Conservation (phyloP, 30 jellyfish, hydroid and myxozoan species). For the Chrysaora quinquecirrha region DNA sequence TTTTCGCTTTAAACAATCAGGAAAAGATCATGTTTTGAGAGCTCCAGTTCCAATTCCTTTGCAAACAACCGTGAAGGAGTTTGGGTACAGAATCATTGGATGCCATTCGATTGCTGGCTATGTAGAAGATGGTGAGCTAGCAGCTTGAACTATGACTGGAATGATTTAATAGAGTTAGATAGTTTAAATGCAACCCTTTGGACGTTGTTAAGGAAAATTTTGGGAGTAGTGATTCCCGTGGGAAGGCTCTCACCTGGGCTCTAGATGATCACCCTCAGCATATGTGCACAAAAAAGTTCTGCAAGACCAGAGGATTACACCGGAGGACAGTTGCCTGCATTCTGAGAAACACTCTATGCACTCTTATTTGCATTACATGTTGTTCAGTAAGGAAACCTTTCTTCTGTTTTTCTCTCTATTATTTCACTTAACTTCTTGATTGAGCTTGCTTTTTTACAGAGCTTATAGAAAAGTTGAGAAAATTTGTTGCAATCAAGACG, state of each 20-base stretch:
- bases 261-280: too few species aligned
- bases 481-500: slow-evolving; percentile 61
- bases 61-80: slow-evolving; percentile 65
- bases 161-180: too few species aligned
- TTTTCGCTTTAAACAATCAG: slow-evolving; percentile 44
- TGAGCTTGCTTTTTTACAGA: slow-evolving; percentile 42
- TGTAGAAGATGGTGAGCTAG: slow-evolving; percentile 85
- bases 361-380: neutral
- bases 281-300: too few species aligned
- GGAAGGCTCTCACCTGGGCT: too few species aligned
- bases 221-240: too few species aligned
- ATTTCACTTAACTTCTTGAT: too few species aligned
- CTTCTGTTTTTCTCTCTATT: too few species aligned
- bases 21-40: slow-evolving; percentile 66
- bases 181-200: too few species aligned
- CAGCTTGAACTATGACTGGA: too few species aligned
- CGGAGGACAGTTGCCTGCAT: neutral
- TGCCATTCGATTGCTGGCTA: slow-evolving; percentile 84
- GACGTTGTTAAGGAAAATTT: too few species aligned
- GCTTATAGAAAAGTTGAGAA: slow-evolving; percentile 51
- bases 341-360: neutral
- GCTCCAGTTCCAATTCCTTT: slow-evolving; percentile 75
- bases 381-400: too few species aligned
- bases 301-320: too few species aligned
- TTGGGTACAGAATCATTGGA: slow-evolving; percentile 70